Evolutionary conservation across 2,113 vertebrate genomes (phyloP), one percentile per base, ranked within the genome.

Genomic region (Notothenia rossii): DNA sequence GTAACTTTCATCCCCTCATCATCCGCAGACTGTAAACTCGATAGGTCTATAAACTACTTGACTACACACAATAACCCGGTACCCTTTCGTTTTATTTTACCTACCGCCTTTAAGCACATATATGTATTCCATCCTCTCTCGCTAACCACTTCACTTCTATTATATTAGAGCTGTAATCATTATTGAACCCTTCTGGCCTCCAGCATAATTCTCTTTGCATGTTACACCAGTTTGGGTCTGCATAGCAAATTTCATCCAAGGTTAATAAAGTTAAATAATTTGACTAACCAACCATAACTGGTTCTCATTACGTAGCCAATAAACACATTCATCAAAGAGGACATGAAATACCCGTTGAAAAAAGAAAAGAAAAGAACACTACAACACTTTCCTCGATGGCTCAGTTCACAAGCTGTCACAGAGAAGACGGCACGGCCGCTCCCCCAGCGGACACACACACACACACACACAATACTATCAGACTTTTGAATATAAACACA

Each of bases 261-360:
- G 96, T 92, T 97, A 96, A 97, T 96, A 95, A 97, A 97, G 96
- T 98, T 97, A 96, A 97, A 96, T 97, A 97, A 97, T 96, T 95
- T 94, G 94, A 94, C 95, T 97, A 98, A 97, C 96, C 96, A 97
- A 96, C 96, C 96, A 92, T 94, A 96, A 94, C 93, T 96, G 94
- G 88, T 95, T 93, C 94, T 97, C 95, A 96, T 97, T 97, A 96
- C 73, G 92, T 91, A 94, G 92, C 95, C 96, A 96, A 97, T 96
- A 97, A 97, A 98, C 95, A 96, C 95, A 97, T 97, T 97, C 93
- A 96, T 97, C 95, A 97, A 95, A 94, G 94, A 15, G 87, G 93
- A 95, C 94, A 92, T 93, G 95, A 95, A 95, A 96, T 93, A 92
- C 83, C 92, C 78, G 87, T 79, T 92, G 50, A 75, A 71, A 67